Conservation (phyloP, 1,140 invertebrate genomes). For the Macrosteles quadrilineatus region DNA sequence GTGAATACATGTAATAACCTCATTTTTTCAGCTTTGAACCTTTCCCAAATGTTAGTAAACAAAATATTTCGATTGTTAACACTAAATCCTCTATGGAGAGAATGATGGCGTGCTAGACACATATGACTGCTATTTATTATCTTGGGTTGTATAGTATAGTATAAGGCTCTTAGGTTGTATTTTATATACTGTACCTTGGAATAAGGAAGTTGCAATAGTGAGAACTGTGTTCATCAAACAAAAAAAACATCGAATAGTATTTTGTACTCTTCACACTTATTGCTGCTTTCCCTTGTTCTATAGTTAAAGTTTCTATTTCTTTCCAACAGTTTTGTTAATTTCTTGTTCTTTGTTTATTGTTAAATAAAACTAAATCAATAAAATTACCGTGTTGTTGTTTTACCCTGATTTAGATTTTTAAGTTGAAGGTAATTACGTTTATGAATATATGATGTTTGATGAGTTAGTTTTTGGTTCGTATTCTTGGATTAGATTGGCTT, state of each 20-base stretch:
- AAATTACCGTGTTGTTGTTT: not conserved
- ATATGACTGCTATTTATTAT: too few relatives aligned
- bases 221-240: too few relatives aligned
- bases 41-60: too few relatives aligned
- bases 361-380: constrained; percentile 15
- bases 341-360: constrained; percentile 26
- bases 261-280: constrained; percentile 4
- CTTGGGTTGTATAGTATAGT: constrained; percentile 10
- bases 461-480: too few relatives aligned
- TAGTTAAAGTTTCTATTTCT: constrained; percentile 10
- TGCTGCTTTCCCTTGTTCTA: not conserved
- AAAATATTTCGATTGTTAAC: too few relatives aligned
- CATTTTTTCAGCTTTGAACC: too few relatives aligned
- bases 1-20: too few relatives aligned
- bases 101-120: too few relatives aligned
- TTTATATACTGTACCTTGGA: not conserved
- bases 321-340: not conserved
- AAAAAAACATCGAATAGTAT: constrained; percentile 10
- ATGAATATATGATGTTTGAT: not conserved
- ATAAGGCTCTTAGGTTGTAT: constrained; percentile 23
- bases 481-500: too few relatives aligned
- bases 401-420: too few relatives aligned
- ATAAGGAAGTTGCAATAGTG: constrained; percentile 13
- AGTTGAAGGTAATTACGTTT: not conserved
- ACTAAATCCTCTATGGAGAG: too few relatives aligned